phyloP scores from a whole-genome alignment of 2,113 vertebrate species.

The Tangachromis dhanisi region DNA sequence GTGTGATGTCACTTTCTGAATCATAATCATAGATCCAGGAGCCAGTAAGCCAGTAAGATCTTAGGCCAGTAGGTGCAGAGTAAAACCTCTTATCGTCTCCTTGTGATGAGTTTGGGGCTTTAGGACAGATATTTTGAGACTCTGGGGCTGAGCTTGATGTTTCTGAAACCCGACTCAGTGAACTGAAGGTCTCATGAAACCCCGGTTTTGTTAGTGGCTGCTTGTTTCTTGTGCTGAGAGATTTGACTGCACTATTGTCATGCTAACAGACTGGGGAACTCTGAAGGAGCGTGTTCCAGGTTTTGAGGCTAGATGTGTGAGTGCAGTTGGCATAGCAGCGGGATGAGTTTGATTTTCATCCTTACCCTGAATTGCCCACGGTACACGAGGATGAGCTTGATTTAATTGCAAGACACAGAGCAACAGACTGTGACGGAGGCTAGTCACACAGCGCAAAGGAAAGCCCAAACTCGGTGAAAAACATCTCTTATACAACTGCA shows the following conservation, averaged over 20 bases:
- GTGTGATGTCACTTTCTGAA: not conserved
- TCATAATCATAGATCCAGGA: conserved; percentile 6
- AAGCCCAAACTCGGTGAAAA: not conserved
- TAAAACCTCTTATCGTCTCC: not conserved
- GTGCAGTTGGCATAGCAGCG: conserved; percentile 7
- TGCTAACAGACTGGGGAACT: conserved; percentile 29
- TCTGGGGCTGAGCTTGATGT: conserved; percentile 7
- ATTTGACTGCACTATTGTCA: conserved; percentile 27
- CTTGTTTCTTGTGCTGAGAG: conserved; percentile 11
- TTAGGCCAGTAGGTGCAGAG: not conserved
- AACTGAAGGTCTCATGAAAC: conserved; percentile 33
- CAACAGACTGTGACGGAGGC: conserved; percentile 18
- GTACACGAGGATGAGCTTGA: conserved; percentile 6
- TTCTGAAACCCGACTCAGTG: conserved; percentile 35
- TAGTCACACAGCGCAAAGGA: not conserved
- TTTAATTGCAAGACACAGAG: conserved; percentile 7
- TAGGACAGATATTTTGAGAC: conserved; percentile 27
- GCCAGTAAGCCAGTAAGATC: not conserved
- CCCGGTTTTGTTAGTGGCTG: conserved; percentile 17
- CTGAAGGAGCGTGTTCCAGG: not conserved
- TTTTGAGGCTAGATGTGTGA: conserved; percentile 24
- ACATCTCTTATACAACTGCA: not conserved
- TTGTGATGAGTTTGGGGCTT: conserved; percentile 49
- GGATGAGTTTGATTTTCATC: conserved; percentile 34
- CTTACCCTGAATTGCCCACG: not conserved